A percentile compares a stretch with the other conserved stretches of the same genome.
Conservation (phyloP, 1,140 invertebrate species). For the Tetragnatha versicolor region DNA sequence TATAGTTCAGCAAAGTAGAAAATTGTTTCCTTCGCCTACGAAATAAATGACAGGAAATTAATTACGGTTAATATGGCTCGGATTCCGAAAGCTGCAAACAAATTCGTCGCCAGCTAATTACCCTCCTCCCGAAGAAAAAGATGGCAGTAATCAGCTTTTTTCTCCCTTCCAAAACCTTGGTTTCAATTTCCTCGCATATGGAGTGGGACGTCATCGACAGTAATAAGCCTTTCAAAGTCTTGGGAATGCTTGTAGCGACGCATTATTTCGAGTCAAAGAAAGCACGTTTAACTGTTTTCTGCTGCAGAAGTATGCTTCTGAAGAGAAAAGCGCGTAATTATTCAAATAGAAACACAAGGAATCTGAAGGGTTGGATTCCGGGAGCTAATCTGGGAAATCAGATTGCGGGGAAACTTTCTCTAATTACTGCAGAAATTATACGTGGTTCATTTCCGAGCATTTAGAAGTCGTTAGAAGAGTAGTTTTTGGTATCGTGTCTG, state of each 20-base stretch:
- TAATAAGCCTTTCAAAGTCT: background rate
- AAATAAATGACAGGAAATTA: constrained; percentile 12
- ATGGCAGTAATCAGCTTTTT: too few relatives aligned
- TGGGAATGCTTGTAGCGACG: background rate
- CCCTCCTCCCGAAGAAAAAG: background rate
- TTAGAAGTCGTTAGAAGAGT: too few relatives aligned
- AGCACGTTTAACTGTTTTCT: background rate
- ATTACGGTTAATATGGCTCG: background rate
- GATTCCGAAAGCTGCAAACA: background rate
- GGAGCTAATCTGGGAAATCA: too few relatives aligned
- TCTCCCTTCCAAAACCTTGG: background rate
- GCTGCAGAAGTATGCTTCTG: background rate
- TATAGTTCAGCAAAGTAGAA: background rate
- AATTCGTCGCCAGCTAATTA: background rate
- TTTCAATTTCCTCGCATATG: background rate
- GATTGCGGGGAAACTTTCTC: too few relatives aligned
- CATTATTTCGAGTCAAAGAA: too few relatives aligned
- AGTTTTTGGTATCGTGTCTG: too few relatives aligned
- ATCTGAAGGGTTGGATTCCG: too few relatives aligned
- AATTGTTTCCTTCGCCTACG: background rate
- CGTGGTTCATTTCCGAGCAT: too few relatives aligned
- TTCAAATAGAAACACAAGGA: too few relatives aligned
- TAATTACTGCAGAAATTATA: too few relatives aligned
- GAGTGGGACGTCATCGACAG: background rate
- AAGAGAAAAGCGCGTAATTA: too few relatives aligned